Evolutionary conservation across 2,888 invertebrate genomes (phyloP), one percentile per base, ranked within the genome.

Genomic region (Drosophila kanekoi): DNA sequence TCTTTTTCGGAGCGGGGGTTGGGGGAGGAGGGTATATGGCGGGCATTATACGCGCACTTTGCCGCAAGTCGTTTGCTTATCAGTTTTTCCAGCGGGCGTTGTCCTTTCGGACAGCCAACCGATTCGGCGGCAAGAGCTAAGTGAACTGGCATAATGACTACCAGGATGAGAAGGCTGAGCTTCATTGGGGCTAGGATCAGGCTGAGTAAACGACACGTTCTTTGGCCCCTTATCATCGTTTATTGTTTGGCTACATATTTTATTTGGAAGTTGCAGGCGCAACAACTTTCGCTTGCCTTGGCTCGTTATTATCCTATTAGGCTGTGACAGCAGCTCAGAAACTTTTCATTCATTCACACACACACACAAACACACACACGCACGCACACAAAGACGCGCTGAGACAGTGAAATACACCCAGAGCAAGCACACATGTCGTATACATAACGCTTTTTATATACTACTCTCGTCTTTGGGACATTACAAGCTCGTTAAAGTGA

Each of bases 51-150:
- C 58, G 71, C 82, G 79, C 75, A 77, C 77, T 83, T 86, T 79
- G 87, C 86, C 89, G 85, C 82, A 87, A 82, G 90, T 89, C 90
- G 87, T 90, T 90, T 82, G 80, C 89, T 90, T 90, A 90, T 90
- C 90, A 81, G 76, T 65, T 84, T 66, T 65, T 68, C 71, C 71
- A 70, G 60, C 63, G 64, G 61, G 64, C 79, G 71, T 49, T 56
- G 72, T 72, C 72, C 72, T 61, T 49, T 70, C 61, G 74, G 72
- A 65, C 74, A 52, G 28, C 40, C 35, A 48, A 43, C 57, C 61
- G 38, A 53, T 61, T 62, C 69, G 33, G 43, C 28, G 48, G 59
- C 47, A 60, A 54, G 48, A 62, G 62, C 70, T 70, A 62, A 82
- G 83, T 81, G 76, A 79, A 73, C 77, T 79, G 59, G 69, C 64